phyloP scores from a whole-genome alignment of 2,797 vertebrate species.

The Loris lydekkerianus region DNA sequence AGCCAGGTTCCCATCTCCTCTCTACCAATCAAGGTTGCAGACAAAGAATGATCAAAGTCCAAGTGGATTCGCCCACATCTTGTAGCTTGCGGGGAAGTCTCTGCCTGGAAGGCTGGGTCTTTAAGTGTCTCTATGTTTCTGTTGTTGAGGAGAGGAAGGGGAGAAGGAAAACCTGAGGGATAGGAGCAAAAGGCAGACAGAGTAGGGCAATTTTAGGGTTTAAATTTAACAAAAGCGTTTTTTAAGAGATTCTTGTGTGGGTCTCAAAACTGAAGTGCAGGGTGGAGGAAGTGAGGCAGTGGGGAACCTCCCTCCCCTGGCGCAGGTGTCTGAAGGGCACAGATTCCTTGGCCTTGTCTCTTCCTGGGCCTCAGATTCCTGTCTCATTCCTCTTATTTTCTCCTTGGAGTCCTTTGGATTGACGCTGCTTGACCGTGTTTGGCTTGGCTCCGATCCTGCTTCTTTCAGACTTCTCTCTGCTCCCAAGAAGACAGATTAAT shows the following conservation, averaged over 20 bases:
- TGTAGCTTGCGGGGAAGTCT: too few relatives aligned
- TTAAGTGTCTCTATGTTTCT: background rate
- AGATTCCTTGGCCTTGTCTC: background rate
- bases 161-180: background rate
- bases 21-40: background rate
- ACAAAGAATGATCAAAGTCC: background rate
- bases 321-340: background rate
- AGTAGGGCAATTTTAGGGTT: background rate
- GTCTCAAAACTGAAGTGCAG: background rate
- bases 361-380: background rate
- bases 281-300: background rate
- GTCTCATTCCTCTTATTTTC: background rate
- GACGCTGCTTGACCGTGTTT: background rate
- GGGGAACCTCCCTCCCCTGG: background rate
- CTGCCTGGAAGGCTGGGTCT: background rate
- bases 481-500: background rate
- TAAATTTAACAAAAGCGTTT: background rate
- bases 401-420: background rate
- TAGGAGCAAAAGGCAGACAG: too few relatives aligned
- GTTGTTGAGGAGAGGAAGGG: background rate
- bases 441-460: background rate
- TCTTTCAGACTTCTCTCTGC: background rate
- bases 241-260: background rate
- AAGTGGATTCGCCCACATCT: too few relatives aligned
- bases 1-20: background rate